Percentiles rank a stretch among this genome's conserved stretches.
Evolutionary conservation across 1,140 invertebrate genomes (phyloP).

Genomic region (Eriocheir sinensis): DNA sequence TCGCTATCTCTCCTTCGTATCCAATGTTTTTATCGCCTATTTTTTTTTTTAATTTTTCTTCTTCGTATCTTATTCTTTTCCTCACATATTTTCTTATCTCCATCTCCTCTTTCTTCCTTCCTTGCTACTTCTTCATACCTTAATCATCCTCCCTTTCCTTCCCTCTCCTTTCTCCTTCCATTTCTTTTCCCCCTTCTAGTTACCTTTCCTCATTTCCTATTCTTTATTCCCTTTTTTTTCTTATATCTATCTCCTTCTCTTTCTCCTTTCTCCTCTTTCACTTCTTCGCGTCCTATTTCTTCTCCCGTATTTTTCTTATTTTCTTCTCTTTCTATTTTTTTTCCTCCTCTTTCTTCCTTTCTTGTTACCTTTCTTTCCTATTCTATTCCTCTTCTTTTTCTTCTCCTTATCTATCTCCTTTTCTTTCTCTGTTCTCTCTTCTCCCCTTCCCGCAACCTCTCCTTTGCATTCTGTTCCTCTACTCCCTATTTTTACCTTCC

Average conservation of each 20-base stretch:
- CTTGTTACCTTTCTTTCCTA: neutral
- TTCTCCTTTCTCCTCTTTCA: too few species aligned
- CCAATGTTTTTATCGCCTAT: neutral
- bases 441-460: neutral
- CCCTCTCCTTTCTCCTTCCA: neutral
- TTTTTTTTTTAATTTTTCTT: neutral
- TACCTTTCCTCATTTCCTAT: neutral
- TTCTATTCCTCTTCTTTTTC: neutral
- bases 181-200: too few species aligned
- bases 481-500: neutral
- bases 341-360: neutral
- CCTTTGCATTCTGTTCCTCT: too few species aligned
- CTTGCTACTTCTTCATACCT: neutral
- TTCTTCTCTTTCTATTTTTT: neutral
- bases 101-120: neutral
- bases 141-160: neutral
- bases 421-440: neutral
- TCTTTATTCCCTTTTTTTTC: neutral
- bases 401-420: neutral
- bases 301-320: too few species aligned
- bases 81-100: neutral
- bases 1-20: neutral
- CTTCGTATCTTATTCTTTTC: neutral
- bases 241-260: too few species aligned
- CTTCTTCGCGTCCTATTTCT: too few species aligned